Evolutionary conservation across 2,797 vertebrate genomes (phyloP).

Genomic region (Onychomys arenicola): DNA sequence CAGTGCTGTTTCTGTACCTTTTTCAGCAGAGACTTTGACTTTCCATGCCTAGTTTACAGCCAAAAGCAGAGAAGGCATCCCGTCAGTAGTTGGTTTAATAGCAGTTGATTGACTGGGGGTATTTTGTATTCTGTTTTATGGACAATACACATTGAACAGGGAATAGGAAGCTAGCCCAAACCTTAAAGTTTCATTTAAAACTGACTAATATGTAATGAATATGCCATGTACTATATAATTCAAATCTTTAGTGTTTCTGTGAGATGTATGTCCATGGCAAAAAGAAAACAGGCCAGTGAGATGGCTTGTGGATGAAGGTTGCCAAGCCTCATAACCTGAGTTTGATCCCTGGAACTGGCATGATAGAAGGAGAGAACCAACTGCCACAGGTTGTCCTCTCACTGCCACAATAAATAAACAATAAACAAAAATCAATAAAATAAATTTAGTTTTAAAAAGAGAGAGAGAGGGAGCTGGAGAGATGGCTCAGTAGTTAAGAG

Average conservation of each 20-base stretch:
- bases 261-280: background rate
- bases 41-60: background rate
- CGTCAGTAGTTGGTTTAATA: background rate
- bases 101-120: background rate
- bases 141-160: background rate
- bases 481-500: background rate
- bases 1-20: rapidly evolving
- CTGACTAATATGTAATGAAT: background rate
- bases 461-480: background rate
- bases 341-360: background rate
- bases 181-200: background rate
- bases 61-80: background rate
- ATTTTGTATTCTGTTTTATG: background rate
- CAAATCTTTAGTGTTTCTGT: background rate
- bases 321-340: background rate
- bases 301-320: background rate
- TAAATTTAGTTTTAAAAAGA: background rate
- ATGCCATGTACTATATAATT: background rate
- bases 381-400: background rate
- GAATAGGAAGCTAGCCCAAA: background rate
- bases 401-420: background rate
- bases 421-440: background rate
- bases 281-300: background rate
- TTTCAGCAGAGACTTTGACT: background rate
- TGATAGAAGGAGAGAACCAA: background rate